A percentile compares a stretch with the other conserved stretches of the same genome.
These are phyloP conservation scores for Nesogale talazaci DNA, from an alignment of 2,113 vertebrate genomes.

Conservation along the genomic window DNA sequence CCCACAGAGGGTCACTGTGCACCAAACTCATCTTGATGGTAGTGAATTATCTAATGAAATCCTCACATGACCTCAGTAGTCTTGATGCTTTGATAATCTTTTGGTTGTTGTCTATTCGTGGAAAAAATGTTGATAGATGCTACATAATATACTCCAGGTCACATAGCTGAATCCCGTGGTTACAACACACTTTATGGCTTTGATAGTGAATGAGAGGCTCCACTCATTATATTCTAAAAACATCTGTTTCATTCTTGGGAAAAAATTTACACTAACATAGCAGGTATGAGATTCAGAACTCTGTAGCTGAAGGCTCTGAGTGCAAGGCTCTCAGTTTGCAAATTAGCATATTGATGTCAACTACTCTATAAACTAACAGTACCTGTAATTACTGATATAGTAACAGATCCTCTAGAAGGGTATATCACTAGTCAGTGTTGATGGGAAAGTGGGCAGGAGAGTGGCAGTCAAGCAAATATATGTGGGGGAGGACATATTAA, in stretches of 20 bases:
- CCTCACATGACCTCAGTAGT: neutral
- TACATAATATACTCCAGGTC: neutral
- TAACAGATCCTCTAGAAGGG: too few relatives aligned
- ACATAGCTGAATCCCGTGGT: accelerated
- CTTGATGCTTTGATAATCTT: neutral
- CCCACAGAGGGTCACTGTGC: too few relatives aligned
- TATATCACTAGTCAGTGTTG: too few relatives aligned
- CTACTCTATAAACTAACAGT: too few relatives aligned
- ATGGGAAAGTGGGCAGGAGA: too few relatives aligned
- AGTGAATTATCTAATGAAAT: neutral
- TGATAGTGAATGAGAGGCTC: neutral
- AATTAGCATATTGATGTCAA: neutral
- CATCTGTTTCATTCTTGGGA: neutral
- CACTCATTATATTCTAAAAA: neutral
- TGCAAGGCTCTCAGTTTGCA: neutral
- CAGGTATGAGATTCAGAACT: neutral
- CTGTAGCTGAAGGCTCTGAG: neutral
- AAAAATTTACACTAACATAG: neutral
- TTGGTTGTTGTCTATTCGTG: neutral
- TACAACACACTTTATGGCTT: neutral
- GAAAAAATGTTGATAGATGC: neutral
- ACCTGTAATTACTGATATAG: too few relatives aligned
- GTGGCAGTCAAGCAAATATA: too few relatives aligned
- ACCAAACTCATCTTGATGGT: too few relatives aligned
- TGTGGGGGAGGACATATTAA: too few relatives aligned